These are phyloP conservation scores for Sardinella longiceps DNA, from an alignment of 2,797 vertebrate genomes.

Conservation along the genomic window DNA sequence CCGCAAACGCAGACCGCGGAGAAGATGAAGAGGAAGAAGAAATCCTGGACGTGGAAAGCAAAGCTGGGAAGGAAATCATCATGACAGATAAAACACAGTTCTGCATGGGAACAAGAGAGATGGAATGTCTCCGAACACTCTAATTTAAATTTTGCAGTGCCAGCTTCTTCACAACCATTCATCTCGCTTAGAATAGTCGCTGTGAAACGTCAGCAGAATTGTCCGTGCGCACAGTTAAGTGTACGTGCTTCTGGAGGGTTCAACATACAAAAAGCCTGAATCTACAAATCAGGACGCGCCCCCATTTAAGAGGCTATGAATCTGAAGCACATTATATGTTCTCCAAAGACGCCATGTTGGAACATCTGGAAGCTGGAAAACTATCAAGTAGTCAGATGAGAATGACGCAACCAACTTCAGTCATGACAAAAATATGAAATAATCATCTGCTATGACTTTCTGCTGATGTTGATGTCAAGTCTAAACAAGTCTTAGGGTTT, in stretches of 20 bases:
- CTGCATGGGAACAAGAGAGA: slow-evolving; percentile 5
- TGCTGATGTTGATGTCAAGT: neutral
- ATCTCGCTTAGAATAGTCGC: slow-evolving; percentile 4
- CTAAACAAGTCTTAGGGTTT: neutral
- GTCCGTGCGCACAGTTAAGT: neutral
- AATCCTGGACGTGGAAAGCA: neutral
- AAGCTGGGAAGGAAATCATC: slow-evolving; percentile 1
- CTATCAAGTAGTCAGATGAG: neutral
- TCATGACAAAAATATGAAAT: slow-evolving; percentile 8
- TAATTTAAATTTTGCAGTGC: slow-evolving; percentile 24
- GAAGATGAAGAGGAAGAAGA: neutral
- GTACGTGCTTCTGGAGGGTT: neutral
- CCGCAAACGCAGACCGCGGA: neutral
- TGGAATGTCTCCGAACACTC: slow-evolving; percentile 22
- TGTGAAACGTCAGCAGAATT: slow-evolving; percentile 16
- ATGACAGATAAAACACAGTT: slow-evolving; percentile 4
- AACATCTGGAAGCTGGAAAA: neutral
- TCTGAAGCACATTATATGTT: neutral
- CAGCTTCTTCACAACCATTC: slow-evolving; percentile 12
- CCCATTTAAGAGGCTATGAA: neutral
- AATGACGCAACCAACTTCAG: neutral
- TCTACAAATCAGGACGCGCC: neutral
- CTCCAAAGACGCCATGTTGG: neutral
- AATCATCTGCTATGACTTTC: neutral
- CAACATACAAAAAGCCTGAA: neutral